Base-by-base conservation (phyloP, 2,888 invertebrate species). In the Tetheella fluctuosa region DNA sequence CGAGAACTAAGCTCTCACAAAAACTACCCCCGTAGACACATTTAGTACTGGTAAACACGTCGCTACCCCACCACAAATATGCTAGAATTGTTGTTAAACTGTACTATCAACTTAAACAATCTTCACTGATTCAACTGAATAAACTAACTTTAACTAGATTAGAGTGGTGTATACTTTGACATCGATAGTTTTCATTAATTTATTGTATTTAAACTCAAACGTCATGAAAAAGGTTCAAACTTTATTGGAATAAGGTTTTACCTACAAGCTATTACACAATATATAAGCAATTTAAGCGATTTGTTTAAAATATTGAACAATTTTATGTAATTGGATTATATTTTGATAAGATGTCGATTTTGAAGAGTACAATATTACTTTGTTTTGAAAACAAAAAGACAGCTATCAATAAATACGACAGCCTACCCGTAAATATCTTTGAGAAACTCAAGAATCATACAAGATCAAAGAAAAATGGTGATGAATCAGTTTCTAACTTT, bases 1-100 rank as follows among this genome's bases (percentile, higher is more conserved):
- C 61, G 63, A 63, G 80, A 73, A 76, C 81, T 79, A 79, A 76
- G 75, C 81, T 76, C 79, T 78, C 76, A 76, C 82, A 82, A 85
- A 84, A 85, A 84, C 86, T 86, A 83, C 79, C 77, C 70, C 71
- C 72, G 48, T 34, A 55, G 55, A 73, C 76, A 76, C 74, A 76
- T 75, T 76, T 77, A 77, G 77, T 68, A 75, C 72, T 76, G 76
- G 77, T 80, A 77, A 80, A 80, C 81, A 81, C 76, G 69, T 71
- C 68, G 64, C 77, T 76, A 77, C 70, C 68, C 55, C 59, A 59
- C 73, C 78, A 62, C 76, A 74, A 77, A 70, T 75, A 68, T 74
- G 68, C 64, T 60, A 34, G 52, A 56, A 63, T 63, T 62, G 63
- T 62, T 63, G 58, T 64, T 60, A 58, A 59, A 59, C 54, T 54